These are phyloP conservation scores for Anhinga rufa DNA, from an alignment of 2,113 vertebrate genomes.

Conservation along the genomic window DNA sequence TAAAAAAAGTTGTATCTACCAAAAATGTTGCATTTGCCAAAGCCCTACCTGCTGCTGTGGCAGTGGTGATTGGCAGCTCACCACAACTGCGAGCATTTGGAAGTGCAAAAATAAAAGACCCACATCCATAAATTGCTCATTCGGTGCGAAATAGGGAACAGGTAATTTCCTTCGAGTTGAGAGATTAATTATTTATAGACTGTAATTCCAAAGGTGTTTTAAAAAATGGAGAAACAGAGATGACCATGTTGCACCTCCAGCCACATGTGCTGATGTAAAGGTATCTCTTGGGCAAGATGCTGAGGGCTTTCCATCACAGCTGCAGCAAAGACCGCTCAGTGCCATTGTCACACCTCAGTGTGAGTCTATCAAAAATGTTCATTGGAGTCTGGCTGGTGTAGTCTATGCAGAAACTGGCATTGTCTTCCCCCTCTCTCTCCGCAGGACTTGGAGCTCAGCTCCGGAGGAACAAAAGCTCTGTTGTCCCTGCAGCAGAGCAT, in stretches of 20 bases:
- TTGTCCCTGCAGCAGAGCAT: not conserved
- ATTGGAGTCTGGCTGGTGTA: not conserved
- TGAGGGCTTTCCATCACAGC: not conserved
- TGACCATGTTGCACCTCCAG: not conserved
- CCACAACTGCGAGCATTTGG: not conserved
- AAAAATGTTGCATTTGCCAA: not conserved
- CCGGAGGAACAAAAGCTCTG: not conserved
- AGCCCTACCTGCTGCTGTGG: not conserved
- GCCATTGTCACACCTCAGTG: not conserved
- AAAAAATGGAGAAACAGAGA: not conserved
- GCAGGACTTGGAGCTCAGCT: not conserved
- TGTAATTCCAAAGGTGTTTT: not conserved
- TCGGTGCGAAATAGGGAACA: not conserved
- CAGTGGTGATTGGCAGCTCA: not conserved
- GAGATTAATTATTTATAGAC: not conserved
- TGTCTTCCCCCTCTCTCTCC: not conserved
- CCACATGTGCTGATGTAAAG: not conserved
- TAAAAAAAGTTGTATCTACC: not conserved
- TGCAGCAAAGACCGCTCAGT: not conserved
- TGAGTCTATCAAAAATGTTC: not conserved
- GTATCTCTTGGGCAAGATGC: not conserved
- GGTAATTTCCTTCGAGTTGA: not conserved
- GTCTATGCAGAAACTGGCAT: not conserved
- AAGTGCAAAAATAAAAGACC: not conserved
- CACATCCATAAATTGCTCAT: not conserved